Base-by-base conservation (phyloP, 2,113 vertebrate species). In the Pachycephala philippinensis region DNA sequence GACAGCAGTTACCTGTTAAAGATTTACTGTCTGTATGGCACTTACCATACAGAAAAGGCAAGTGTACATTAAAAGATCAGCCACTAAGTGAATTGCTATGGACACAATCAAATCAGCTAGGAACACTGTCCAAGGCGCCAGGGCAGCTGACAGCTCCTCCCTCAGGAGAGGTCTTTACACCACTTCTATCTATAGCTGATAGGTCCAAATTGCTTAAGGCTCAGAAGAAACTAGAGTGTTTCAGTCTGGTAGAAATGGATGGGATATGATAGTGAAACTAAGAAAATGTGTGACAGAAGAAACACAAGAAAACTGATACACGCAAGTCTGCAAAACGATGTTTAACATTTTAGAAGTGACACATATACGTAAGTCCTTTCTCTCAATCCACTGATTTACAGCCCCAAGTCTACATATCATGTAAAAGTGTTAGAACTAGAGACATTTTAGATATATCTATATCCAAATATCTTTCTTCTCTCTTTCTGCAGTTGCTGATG, bases 401-500 rank as follows among this genome's bases (percentile, higher is more conserved):
- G 63, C 8, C 57, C 3, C 31, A 70, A 66, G 72, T 49, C 40
- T 65, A 75, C 33, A 21, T 71, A 82, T 35, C 59, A 61, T 82
- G 10, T 78, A 42, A 78, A 1, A 44, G 33, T 66, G 70, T 47
- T 63, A 82, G 44, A 94, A 79, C 31, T 66, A 49, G 54, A 94
- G 15, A 61, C 11, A 22, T 57, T 91, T 78, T 30, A 90, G n/a
- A 79, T 71, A 39, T 42, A 92, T 42, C 47, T 85, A 35, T 42
- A 71, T 28, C 33, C 68, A 70, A 53, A 75, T 31, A 40, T 12
- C 33, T 22, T 70, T 33, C 9, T 66, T 74, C 39, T 59, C 26
- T 84, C n/a, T 44, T 77, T 70, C 78, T 75, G 56, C 53, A 87
- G 33, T 35, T 91, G 61, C 76, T 78, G 37, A 84, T 91, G 54